phyloP scores from a whole-genome alignment of 2,888 invertebrate genomes.

The Calameuta filiformis region DNA sequence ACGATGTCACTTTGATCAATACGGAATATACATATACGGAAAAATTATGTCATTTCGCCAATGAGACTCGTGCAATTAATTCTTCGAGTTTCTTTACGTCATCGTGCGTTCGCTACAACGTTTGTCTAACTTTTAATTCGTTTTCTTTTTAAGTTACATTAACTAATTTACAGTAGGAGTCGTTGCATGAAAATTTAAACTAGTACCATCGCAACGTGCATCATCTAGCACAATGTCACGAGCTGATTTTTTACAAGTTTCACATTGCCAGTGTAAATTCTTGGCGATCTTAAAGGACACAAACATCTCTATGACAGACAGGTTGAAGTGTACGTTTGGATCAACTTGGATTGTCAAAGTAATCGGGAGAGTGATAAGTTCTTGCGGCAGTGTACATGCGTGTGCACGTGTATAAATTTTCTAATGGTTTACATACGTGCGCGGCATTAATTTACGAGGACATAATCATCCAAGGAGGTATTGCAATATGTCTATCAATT shows the following conservation, averaged over 20 bases:
- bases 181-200: conserved; percentile 3
- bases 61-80: conserved; percentile 18
- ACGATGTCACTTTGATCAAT: neutral
- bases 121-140: neutral
- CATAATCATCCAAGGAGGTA: neutral
- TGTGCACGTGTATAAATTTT: conserved; percentile 7
- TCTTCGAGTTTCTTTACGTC: conserved; percentile 8
- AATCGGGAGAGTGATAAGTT: conserved; percentile 25
- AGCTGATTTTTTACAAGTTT: conserved; percentile 20
- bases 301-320: neutral
- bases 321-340: conserved; percentile 7
- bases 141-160: neutral
- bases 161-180: neutral
- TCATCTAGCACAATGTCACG: conserved; percentile 14
- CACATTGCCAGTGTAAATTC: conserved; percentile 15
- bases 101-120: neutral
- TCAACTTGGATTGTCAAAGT: conserved; percentile 27
- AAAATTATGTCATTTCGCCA: conserved; percentile 9
- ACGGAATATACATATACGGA: neutral
- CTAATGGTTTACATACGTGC: conserved; percentile 9
- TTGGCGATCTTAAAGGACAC: conserved; percentile 6
- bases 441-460: conserved; percentile 1
- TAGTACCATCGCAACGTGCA: conserved; percentile 7
- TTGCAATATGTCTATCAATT: neutral
- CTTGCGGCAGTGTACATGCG: conserved; percentile 29